These are phyloP conservation scores for Phalacrocorax aristotelis DNA, from an alignment of 2,113 vertebrate species.

Conservation along the genomic window DNA sequence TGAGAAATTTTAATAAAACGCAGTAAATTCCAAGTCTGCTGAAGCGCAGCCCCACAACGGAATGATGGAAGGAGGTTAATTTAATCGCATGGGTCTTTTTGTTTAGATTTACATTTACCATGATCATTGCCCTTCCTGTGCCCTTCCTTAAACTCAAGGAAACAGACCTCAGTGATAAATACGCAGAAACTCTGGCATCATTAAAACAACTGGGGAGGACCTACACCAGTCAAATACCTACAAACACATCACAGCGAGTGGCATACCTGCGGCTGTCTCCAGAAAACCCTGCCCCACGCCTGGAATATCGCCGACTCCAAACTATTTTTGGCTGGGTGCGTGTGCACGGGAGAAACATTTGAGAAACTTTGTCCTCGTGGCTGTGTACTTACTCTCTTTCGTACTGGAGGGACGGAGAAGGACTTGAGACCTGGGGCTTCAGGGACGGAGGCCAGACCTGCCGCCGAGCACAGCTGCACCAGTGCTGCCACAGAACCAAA, in stretches of 20 bases:
- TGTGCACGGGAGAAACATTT: background rate
- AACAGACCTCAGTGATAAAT: background rate
- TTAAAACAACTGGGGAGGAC: background rate
- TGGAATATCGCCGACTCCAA: background rate
- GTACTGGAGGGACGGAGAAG: background rate
- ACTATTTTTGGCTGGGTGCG: background rate
- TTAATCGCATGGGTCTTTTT: background rate
- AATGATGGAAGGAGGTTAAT: background rate
- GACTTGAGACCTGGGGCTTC: fast-evolving
- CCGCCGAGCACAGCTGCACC: background rate
- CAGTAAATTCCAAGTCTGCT: background rate
- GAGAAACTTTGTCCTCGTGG: background rate
- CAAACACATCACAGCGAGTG: background rate
- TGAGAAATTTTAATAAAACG: background rate
- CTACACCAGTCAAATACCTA: background rate
- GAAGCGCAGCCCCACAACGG: background rate
- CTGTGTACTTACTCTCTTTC: background rate
- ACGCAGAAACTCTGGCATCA: background rate
- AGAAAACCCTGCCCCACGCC: background rate
- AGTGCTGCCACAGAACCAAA: fast-evolving
- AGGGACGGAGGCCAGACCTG: background rate
- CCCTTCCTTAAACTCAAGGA: background rate
- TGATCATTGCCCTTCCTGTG: background rate
- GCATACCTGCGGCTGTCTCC: background rate
- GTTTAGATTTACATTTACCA: background rate